Conservation (phyloP, 2,888 invertebrate genomes). For the Pachymerium ferrugineum region DNA sequence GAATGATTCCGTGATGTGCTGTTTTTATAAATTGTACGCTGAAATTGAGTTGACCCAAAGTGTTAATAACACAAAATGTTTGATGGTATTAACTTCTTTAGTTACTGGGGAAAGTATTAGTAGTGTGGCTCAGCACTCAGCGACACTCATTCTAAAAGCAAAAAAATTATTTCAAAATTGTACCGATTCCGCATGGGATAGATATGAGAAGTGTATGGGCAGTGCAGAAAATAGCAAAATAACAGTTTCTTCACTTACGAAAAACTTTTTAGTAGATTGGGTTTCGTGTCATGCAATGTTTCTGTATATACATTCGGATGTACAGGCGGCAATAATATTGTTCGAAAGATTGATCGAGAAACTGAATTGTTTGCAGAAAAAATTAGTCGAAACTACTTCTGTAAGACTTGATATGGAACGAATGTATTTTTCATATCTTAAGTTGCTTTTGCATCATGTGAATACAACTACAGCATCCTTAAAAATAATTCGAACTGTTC, state of each 20-base stretch:
- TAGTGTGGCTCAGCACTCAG: not conserved
- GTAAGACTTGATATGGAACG: conserved; percentile 15
- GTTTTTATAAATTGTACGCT: not conserved
- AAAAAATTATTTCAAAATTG: not conserved
- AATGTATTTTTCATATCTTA: conserved; percentile 34
- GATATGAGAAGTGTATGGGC: not conserved
- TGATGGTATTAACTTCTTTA: not conserved
- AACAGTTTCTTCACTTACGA: not conserved
- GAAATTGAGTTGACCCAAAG: not conserved
- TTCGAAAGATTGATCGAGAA: conserved; percentile 24
- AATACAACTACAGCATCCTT: conserved; percentile 39
- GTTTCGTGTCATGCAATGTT: conserved; percentile 43
- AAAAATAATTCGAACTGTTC: conserved; percentile 39
- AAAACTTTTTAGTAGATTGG: conserved; percentile 35
- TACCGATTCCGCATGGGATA: not conserved
- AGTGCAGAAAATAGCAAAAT: not conserved
- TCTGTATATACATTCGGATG: conserved; percentile 42
- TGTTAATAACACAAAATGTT: not conserved
- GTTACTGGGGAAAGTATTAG: not conserved
- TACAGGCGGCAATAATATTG: conserved; percentile 37
- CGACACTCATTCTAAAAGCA: conserved; percentile 25
- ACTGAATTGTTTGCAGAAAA: not conserved
- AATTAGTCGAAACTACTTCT: not conserved
- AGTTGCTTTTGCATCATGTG: conserved; percentile 41
- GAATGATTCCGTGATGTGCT: not conserved